Evolutionary conservation across 2,888 invertebrate genomes (phyloP).

Genomic region (Cheilosia variabilis): DNA sequence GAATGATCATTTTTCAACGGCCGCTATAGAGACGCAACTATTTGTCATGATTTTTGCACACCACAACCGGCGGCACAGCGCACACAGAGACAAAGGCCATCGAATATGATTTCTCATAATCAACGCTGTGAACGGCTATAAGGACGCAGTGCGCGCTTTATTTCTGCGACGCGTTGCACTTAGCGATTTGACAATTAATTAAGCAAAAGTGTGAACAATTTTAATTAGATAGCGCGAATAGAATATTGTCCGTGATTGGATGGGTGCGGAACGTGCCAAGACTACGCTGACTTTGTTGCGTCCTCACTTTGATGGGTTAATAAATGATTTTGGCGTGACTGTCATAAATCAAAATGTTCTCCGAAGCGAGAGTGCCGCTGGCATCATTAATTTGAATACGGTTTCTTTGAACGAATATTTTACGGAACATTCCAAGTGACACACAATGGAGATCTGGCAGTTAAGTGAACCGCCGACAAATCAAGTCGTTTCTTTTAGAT

Average conservation of each 20-base stretch:
- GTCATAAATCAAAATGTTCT: constrained; percentile 27
- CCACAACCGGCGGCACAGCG: constrained; percentile 32
- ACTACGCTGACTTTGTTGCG: constrained; percentile 32
- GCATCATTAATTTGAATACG: constrained; percentile 2
- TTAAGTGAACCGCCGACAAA: no score
- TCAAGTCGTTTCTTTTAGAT: no score
- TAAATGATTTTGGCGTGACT: constrained; percentile 27
- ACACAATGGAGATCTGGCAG: not conserved
- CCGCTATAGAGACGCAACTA: constrained; percentile 46
- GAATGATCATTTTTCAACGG: constrained; percentile 68
- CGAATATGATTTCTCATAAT: constrained; percentile 67
- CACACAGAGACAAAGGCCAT: constrained; percentile 58
- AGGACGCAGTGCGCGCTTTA: constrained; percentile 40
- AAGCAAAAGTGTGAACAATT: constrained; percentile 83
- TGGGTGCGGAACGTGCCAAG: constrained; percentile 32
- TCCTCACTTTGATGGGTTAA: constrained; percentile 30
- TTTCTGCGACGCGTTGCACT: constrained; percentile 65
- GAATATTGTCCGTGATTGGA: constrained; percentile 38
- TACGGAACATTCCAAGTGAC: not conserved
- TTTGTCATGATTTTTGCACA: constrained; percentile 65
- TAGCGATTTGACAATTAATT: constrained; percentile 83
- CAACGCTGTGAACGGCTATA: constrained; percentile 53
- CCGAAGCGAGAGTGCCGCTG: not conserved
- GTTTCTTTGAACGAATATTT: not conserved
- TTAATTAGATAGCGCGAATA: constrained; percentile 80